Evolutionary conservation across 2,113 vertebrate species (phyloP).

Genomic region (Bungarus multicinctus): DNA sequence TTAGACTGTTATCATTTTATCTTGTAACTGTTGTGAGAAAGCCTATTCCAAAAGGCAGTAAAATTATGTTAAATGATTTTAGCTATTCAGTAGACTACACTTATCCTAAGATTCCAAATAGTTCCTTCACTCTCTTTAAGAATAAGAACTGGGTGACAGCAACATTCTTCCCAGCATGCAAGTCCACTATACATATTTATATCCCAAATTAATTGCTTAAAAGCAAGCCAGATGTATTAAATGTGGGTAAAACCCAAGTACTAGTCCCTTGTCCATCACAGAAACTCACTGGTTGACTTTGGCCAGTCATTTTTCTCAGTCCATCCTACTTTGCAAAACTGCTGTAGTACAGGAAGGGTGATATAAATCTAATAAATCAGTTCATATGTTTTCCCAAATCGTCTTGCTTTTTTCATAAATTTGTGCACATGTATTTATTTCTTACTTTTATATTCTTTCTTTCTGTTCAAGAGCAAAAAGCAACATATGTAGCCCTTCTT

Average conservation of each 20-base stretch:
- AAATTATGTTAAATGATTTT: neutral
- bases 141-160: neutral
- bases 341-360: neutral
- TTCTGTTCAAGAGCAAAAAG: neutral
- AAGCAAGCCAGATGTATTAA: neutral
- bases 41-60: neutral
- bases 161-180: neutral
- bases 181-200: neutral
- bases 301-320: neutral
- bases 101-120: neutral
- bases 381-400: neutral
- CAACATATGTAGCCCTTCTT: neutral
- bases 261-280: neutral
- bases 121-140: neutral
- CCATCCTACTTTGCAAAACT: neutral
- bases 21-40: neutral
- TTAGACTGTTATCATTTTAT: neutral
- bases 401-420: neutral
- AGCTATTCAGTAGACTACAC: neutral
- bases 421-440: neutral
- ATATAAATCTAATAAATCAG: neutral
- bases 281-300: neutral
- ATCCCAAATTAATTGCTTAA: neutral
- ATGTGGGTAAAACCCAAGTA: neutral
- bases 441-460: neutral